These are phyloP conservation scores for Perognathus longimembris DNA, from an alignment of 2,113 vertebrate genomes.

Conservation along the genomic window DNA sequence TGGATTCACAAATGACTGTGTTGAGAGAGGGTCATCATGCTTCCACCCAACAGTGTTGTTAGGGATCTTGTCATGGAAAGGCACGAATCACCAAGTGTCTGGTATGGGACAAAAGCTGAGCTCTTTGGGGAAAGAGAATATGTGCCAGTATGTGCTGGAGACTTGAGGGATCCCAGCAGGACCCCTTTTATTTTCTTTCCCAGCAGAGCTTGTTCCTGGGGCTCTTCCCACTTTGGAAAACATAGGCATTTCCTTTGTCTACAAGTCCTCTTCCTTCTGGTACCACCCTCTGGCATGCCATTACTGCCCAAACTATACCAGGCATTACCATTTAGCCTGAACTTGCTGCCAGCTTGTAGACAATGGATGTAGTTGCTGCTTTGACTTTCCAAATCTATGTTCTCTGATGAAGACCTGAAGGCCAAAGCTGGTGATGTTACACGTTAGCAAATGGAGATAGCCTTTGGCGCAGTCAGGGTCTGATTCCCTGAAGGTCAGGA, in stretches of 20 bases:
- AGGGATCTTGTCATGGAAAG: neutral
- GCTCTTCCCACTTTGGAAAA: neutral
- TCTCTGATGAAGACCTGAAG: neutral
- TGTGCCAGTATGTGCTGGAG: neutral
- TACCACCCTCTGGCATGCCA: too few species aligned
- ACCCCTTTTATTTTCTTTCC: neutral
- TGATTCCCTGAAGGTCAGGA: neutral
- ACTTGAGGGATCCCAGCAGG: neutral
- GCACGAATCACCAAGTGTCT: neutral
- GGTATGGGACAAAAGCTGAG: too few species aligned
- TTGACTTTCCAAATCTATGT: neutral
- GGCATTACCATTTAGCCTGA: neutral
- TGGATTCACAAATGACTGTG: fast-evolving
- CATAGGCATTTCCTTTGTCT: neutral
- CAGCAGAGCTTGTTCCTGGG: neutral
- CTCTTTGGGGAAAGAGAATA: neutral
- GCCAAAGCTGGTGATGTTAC: neutral
- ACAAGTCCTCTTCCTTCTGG: neutral
- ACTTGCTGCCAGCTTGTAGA: neutral
- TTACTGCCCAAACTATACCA: neutral
- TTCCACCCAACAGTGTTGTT: neutral
- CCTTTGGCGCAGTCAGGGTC: neutral
- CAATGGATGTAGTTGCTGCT: neutral
- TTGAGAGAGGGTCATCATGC: fast-evolving
- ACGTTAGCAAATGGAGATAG: neutral